Conservation (phyloP, 2,797 vertebrate species). For the Dendrocincla tyrannina region DNA sequence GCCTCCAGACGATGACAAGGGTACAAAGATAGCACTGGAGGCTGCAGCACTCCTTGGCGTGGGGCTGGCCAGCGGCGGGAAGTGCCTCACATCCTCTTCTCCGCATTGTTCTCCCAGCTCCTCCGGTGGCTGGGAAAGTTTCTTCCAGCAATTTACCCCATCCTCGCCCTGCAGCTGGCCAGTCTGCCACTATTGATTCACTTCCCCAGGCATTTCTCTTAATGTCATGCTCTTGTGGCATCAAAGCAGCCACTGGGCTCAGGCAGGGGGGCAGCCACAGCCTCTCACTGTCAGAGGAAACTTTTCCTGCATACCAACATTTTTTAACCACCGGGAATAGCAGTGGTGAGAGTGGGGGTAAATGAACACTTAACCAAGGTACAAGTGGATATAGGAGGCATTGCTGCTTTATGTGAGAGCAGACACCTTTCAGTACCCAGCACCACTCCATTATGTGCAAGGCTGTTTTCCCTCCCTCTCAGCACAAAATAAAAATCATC, state of each 20-base stretch:
- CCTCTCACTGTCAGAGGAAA: background rate
- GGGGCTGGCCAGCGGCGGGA: conserved; percentile 30
- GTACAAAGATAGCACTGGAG: conserved; percentile 41
- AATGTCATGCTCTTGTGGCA: conserved; percentile 49
- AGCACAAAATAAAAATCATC: background rate
- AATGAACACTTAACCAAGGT: background rate
- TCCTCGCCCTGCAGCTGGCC: conserved; percentile 62
- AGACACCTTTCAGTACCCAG: background rate
- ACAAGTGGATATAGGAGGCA: background rate
- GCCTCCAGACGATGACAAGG: background rate
- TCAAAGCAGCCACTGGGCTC: conserved; percentile 29
- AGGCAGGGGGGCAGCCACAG: background rate
- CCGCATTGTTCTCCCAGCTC: conserved; percentile 58
- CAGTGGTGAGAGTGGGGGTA: background rate
- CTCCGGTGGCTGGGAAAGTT: conserved; percentile 68
- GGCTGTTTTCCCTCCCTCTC: background rate
- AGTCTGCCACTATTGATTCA: conserved; percentile 40
- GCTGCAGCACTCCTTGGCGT: conserved; percentile 13
- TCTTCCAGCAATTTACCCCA: conserved; percentile 57
- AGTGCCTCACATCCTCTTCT: conserved; percentile 71
- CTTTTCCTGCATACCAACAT: conserved; percentile 44
- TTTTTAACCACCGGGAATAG: background rate
- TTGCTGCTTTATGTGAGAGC: background rate
- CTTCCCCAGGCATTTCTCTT: conserved; percentile 65
- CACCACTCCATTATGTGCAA: background rate